These are phyloP conservation scores for Colostygia pectinataria DNA, from an alignment of 2,888 invertebrate genomes.

Conservation along the genomic window DNA sequence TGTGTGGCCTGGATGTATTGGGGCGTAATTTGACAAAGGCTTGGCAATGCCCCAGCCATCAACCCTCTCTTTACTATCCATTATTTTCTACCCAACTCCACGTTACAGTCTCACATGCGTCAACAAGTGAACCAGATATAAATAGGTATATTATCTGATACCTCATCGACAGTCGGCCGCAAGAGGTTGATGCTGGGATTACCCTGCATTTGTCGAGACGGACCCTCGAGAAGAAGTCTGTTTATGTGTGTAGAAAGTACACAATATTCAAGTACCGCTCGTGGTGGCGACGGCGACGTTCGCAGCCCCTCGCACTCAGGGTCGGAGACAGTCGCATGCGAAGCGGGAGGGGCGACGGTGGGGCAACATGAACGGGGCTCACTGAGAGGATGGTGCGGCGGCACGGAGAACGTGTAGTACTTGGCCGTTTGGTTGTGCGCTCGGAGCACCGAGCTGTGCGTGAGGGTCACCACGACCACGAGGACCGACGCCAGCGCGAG, in stretches of 20 bases:
- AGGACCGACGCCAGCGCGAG: constrained; percentile 88
- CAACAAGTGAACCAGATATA: constrained; percentile 14
- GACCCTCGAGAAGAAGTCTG: constrained; percentile 39
- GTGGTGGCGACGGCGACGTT: constrained; percentile 71
- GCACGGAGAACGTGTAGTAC: constrained; percentile 85
- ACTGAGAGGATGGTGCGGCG: constrained; percentile 84
- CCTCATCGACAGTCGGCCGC: constrained; percentile 2
- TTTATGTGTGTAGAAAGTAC: constrained; percentile 51
- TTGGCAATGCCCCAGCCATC: constrained; percentile 45
- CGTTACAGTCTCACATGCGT: constrained; percentile 13
- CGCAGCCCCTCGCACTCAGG: constrained; percentile 80
- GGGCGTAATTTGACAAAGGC: constrained; percentile 59
- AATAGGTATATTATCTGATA: constrained; percentile 2
- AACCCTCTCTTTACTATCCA: constrained; percentile 33
- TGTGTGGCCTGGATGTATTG: constrained; percentile 60
- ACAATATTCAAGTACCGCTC: constrained; percentile 67
- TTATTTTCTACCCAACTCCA: constrained; percentile 21
- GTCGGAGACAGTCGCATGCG: constrained; percentile 83
- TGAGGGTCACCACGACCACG: constrained; percentile 90
- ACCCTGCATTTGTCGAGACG: constrained; percentile 48
- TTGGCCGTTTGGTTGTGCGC: constrained; percentile 85
- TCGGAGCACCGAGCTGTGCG: constrained; percentile 86
- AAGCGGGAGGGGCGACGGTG: constrained; percentile 83
- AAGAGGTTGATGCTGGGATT: constrained; percentile 38
- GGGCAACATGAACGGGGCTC: constrained; percentile 84